These are phyloP conservation scores for Halcyon leucocephala DNA, from an alignment of 2,797 vertebrate species.

Conservation along the genomic window DNA sequence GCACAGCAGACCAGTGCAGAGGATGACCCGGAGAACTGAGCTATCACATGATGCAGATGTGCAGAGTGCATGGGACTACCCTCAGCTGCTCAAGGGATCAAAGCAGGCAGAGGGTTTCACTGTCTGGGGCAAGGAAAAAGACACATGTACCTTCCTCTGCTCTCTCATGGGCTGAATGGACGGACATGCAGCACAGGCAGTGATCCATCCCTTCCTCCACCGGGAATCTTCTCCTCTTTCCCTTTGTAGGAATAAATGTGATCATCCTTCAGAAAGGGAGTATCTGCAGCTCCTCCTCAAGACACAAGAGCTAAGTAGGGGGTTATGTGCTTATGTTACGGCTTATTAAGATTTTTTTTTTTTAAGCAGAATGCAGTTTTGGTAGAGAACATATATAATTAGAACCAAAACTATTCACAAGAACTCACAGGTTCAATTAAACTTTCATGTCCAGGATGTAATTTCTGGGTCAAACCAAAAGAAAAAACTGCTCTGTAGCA, in stretches of 20 bases:
- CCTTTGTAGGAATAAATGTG: background rate
- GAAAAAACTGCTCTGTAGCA: background rate
- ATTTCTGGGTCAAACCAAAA: background rate
- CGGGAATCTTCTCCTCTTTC: background rate
- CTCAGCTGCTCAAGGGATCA: background rate
- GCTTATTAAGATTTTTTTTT: background rate
- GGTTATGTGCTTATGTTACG: background rate
- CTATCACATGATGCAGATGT: background rate
- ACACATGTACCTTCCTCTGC: background rate
- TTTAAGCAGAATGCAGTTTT: background rate
- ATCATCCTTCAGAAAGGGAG: background rate
- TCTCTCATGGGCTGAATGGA: background rate
- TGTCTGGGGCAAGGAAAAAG: background rate
- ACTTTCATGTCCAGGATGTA: background rate
- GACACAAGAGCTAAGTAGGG: background rate
- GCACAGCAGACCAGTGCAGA: background rate
- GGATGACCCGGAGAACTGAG: background rate
- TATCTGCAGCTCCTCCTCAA: background rate
- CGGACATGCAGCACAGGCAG: background rate
- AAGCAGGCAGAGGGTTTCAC: background rate
- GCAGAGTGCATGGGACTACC: background rate
- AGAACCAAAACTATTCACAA: background rate
- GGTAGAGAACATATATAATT: background rate
- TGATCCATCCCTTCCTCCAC: background rate
- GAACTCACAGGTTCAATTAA: background rate